Conservation (phyloP, 1,140 invertebrate genomes). For the Tetramorium simillimum region DNA sequence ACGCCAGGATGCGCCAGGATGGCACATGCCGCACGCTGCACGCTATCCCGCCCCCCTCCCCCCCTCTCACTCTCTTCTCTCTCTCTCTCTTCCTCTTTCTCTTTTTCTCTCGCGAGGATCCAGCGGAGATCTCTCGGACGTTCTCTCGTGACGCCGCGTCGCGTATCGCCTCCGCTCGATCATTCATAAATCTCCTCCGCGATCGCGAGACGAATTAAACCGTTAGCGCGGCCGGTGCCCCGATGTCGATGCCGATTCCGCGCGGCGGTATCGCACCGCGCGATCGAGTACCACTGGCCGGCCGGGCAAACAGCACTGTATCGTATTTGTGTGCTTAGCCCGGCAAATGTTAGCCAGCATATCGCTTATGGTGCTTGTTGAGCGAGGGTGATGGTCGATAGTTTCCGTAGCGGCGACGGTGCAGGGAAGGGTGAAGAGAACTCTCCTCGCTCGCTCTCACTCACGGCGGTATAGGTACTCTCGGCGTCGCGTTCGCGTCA, state of each 20-base stretch:
- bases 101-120: background rate
- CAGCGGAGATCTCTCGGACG: background rate
- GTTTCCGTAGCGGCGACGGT: constrained; percentile 59
- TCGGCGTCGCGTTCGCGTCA: constrained; percentile 43
- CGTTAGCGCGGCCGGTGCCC: background rate
- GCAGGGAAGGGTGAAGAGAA: constrained; percentile 57
- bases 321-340: constrained; percentile 84
- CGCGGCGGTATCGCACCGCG: constrained; percentile 30
- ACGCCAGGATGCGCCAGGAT: constrained; percentile 68
- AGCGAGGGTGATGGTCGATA: constrained; percentile 75
- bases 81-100: background rate
- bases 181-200: constrained; percentile 62
- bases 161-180: constrained; percentile 26
- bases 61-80: background rate
- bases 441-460: constrained; percentile 14
- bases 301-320: constrained; percentile 77
- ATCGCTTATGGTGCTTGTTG: constrained; percentile 84
- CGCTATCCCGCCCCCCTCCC: background rate
- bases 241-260: background rate
- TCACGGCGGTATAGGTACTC: constrained; percentile 13
- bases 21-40: constrained; percentile 33
- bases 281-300: constrained; percentile 72
- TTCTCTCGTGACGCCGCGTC: background rate
- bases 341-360: constrained; percentile 85
- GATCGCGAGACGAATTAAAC: constrained; percentile 60